Conservation (phyloP, 1,140 invertebrate species). For the Apis laboriosa region DNA sequence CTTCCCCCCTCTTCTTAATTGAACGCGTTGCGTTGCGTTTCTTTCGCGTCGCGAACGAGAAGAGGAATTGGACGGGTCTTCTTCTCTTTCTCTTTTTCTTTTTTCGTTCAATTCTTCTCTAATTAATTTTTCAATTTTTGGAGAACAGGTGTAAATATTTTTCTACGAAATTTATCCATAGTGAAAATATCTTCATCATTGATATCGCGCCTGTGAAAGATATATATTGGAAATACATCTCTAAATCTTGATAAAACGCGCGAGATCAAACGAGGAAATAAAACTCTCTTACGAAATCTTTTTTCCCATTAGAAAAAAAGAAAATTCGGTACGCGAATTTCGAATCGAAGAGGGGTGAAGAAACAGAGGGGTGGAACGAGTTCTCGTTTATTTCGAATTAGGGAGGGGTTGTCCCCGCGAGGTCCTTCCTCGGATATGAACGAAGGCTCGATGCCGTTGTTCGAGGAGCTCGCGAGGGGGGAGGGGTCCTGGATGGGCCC, state of each 20-base stretch:
- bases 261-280: background rate
- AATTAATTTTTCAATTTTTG: too few relatives aligned
- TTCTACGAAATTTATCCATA: too few relatives aligned
- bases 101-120: too few relatives aligned
- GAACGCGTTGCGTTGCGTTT: background rate
- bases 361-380: background rate
- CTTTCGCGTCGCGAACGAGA: background rate
- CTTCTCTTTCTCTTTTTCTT: background rate
- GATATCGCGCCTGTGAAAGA: too few relatives aligned
- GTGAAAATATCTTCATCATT: too few relatives aligned
- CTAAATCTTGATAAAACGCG: too few relatives aligned
- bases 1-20: background rate
- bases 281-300: background rate
- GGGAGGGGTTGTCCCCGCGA: slow-evolving; percentile 42
- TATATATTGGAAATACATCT: too few relatives aligned
- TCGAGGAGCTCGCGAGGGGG: slow-evolving; percentile 52
- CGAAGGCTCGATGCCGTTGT: slow-evolving; percentile 71
- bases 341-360: background rate
- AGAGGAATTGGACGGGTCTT: too few relatives aligned
- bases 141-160: too few relatives aligned
- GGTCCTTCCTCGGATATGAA: slow-evolving; percentile 65
- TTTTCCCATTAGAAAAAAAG: background rate
- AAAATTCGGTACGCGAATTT: background rate
- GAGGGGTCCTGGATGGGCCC: slow-evolving; percentile 25
- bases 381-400: slow-evolving; percentile 68